A percentile compares a stretch with the other conserved stretches of the same genome.
These are phyloP conservation scores for Porites divaricata DNA, from an alignment of 92 coral and sea anemone genomes.

Conservation along the genomic window DNA sequence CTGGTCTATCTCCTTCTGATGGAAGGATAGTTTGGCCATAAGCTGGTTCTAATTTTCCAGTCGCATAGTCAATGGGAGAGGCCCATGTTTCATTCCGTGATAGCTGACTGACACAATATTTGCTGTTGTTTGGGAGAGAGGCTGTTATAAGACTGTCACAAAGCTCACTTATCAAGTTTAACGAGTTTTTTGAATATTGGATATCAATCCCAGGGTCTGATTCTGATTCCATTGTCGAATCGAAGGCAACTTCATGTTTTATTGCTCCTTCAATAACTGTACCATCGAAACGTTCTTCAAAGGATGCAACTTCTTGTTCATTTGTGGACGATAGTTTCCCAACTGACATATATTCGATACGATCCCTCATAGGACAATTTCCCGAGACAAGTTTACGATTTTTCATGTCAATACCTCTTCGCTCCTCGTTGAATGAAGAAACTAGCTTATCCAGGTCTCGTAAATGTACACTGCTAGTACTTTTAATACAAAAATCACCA, in stretches of 20 bases:
- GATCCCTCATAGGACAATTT: background rate
- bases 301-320: background rate
- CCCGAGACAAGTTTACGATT: background rate
- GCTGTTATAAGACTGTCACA: slow-evolving; percentile 16
- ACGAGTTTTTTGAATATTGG: slow-evolving; percentile 8
- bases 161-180: slow-evolving; percentile 26
- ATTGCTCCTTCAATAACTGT: background rate
- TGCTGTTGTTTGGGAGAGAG: background rate
- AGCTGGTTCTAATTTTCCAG: background rate
- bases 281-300: background rate
- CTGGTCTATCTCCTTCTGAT: background rate
- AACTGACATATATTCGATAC: background rate
- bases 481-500: background rate
- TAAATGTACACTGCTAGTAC: slow-evolving; percentile 37
- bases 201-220: background rate
- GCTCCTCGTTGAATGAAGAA: background rate
- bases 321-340: background rate
- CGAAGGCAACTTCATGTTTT: background rate
- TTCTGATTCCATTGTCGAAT: background rate
- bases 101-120: background rate
- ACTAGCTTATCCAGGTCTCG: slow-evolving; percentile 28
- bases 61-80: background rate
- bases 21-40: background rate
- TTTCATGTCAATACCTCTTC: background rate
- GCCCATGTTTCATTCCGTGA: background rate